Evolutionary conservation across 1,140 invertebrate species (phyloP).

Genomic region (Brachionus rubens): DNA sequence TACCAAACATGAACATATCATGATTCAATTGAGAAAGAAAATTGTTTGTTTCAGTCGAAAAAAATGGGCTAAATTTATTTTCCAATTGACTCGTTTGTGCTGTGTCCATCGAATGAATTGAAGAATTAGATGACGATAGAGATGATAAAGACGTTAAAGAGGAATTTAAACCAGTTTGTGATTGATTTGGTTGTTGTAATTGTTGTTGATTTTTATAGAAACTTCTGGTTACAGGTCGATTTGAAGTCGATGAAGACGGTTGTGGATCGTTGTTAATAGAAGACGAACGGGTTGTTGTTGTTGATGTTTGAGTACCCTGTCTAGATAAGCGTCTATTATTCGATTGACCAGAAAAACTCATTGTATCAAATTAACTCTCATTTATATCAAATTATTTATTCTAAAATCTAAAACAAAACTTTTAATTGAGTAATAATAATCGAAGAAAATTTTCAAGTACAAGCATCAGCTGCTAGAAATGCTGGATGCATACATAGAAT

Average conservation of each 20-base stretch:
- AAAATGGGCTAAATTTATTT: background rate
- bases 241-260: background rate
- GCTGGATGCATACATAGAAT: background rate
- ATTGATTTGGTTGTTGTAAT: background rate
- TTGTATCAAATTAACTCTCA: background rate
- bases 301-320: background rate
- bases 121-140: constrained; percentile 12
- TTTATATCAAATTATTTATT: background rate
- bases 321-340: background rate
- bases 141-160: background rate
- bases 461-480: background rate
- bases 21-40: background rate
- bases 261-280: background rate
- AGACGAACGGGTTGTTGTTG: too few relatives aligned
- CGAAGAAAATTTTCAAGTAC: background rate
- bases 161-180: background rate
- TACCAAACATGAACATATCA: background rate
- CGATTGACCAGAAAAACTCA: constrained; percentile 18
- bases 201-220: background rate
- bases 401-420: background rate
- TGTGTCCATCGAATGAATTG: constrained; percentile 24
- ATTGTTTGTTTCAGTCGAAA: background rate
- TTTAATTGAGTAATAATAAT: background rate
- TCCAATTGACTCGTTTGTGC: background rate
- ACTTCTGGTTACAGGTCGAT: constrained; percentile 1